These are phyloP conservation scores for Lineus longissimus DNA, from an alignment of 1,140 invertebrate species.

Conservation along the genomic window DNA sequence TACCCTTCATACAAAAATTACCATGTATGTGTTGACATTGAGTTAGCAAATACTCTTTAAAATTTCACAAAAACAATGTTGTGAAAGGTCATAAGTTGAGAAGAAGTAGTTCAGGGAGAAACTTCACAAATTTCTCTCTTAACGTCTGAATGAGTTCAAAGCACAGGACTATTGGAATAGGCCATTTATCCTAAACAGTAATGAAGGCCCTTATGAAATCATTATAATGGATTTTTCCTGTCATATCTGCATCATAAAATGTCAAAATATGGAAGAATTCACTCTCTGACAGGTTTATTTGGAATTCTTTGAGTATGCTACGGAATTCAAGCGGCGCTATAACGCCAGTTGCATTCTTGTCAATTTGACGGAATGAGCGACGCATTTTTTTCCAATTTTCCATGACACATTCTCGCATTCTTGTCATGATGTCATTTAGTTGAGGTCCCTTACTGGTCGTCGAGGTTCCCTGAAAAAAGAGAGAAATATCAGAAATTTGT, in stretches of 20 bases:
- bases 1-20: no score
- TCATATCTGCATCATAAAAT: slow-evolving; percentile 41
- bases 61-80: no score
- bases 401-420: slow-evolving; percentile 34
- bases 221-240: slow-evolving; percentile 44
- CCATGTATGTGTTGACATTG: no score
- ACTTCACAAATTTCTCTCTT: no score
- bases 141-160: no score
- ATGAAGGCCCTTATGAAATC: slow-evolving; percentile 41
- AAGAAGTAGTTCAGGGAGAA: no score
- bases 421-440: slow-evolving; percentile 32
- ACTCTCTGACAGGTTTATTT: slow-evolving; percentile 43
- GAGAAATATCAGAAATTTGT: no score
- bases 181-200: not conserved
- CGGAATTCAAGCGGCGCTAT: slow-evolving; percentile 38
- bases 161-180: no score
- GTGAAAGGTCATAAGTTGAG: no score
- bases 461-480: no score
- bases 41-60: no score
- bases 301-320: slow-evolving; percentile 37
- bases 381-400: slow-evolving; percentile 49
- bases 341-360: slow-evolving; percentile 25
- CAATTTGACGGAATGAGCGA: slow-evolving; percentile 31
- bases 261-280: slow-evolving; percentile 45
- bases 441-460: not conserved